Percentiles rank a stretch among this genome's conserved stretches.
phyloP scores from a whole-genome alignment of 1,140 invertebrate genomes.

The Alviniconcha marisindica region DNA sequence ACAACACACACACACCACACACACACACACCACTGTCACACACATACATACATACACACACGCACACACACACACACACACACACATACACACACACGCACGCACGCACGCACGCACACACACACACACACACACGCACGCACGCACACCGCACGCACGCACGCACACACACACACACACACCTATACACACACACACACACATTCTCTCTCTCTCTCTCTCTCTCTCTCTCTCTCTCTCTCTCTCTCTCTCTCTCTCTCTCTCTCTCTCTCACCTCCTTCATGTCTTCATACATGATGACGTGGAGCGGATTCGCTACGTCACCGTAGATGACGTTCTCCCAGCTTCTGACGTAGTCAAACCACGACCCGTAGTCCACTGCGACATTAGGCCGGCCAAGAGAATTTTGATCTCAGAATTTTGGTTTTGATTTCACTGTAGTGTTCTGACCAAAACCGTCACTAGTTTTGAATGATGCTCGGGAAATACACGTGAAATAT shows the following conservation, averaged over 20 bases:
- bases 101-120: background rate
- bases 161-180: background rate
- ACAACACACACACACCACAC: no score
- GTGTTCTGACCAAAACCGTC: no score
- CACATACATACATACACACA: background rate
- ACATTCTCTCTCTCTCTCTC: no score
- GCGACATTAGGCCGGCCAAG: constrained; percentile 14
- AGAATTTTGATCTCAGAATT: no score
- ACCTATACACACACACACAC: no score
- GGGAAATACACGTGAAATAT: no score
- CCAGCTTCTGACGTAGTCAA: constrained; percentile 57
- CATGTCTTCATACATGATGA: constrained; percentile 56
- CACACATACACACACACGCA: background rate
- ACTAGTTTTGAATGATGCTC: no score
- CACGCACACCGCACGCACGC: background rate
- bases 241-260: no score
- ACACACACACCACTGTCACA: no score
- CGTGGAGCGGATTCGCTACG: constrained; percentile 42
- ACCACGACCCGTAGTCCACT: constrained; percentile 66
- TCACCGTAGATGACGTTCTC: constrained; percentile 48
- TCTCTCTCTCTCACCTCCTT: constrained; percentile 51
- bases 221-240: no score
- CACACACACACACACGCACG: background rate
- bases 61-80: background rate
- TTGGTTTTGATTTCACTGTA: no score